Conservation (phyloP, 2,113 vertebrate species). For the Redunca redunca region DNA sequence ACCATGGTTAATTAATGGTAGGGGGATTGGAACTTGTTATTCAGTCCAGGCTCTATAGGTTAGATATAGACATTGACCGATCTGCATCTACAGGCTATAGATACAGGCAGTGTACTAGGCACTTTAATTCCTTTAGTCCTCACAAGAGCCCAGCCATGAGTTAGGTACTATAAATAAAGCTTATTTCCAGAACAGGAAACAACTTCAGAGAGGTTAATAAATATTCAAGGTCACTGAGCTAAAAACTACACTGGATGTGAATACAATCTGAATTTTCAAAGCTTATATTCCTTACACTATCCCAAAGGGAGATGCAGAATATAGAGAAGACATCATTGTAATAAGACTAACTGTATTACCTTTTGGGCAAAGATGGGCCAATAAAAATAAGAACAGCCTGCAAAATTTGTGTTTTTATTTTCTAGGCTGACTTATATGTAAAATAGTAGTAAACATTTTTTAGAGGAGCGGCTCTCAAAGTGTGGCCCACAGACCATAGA, state of each 20-base stretch:
- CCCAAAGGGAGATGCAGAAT: not conserved
- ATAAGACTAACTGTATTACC: not conserved
- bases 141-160: not conserved
- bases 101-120: not conserved
- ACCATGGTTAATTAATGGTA: not conserved
- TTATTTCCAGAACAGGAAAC: not conserved
- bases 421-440: not conserved
- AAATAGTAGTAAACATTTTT: not conserved
- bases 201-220: not conserved
- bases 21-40: not conserved
- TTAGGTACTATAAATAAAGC: not conserved
- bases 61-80: not conserved
- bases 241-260: not conserved
- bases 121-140: not conserved
- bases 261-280: not conserved
- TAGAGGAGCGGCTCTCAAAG: not conserved
- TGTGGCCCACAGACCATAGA: not conserved
- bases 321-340: not conserved
- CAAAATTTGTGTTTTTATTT: not conserved
- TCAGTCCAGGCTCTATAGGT: not conserved
- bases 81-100: not conserved
- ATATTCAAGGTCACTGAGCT: conserved; percentile 1
- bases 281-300: not conserved
- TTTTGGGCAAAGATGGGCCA: not conserved
- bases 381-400: not conserved